Conservation (phyloP, 2,888 invertebrate genomes). For the Platycheirus rosarum region DNA sequence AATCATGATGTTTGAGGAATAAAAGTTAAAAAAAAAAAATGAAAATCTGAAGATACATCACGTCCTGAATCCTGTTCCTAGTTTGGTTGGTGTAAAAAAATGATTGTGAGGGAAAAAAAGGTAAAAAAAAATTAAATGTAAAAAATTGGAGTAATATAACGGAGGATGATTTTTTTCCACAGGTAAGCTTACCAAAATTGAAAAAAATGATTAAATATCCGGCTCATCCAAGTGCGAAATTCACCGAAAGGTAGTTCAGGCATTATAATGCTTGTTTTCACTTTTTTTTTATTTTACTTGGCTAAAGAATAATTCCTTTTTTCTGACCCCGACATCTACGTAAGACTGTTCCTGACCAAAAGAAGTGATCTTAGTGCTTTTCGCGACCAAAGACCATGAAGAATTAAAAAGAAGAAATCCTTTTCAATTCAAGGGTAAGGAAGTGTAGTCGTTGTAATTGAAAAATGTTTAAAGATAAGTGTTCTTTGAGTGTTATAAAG, state of each 20-base stretch:
- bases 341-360: too few species aligned
- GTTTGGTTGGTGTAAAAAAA: constrained; percentile 1
- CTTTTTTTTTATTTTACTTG: too few species aligned
- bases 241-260: constrained; percentile 47
- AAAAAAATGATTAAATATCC: constrained; percentile 71
- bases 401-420: too few species aligned
- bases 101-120: neutral
- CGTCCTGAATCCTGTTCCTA: constrained; percentile 28
- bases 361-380: too few species aligned
- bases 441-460: too few species aligned
- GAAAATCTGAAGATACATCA: constrained; percentile 27
- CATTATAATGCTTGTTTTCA: too few species aligned
- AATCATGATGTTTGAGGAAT: constrained; percentile 23
- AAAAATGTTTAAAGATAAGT: too few species aligned
- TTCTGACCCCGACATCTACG: too few species aligned
- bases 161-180: constrained; percentile 51
- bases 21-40: constrained; percentile 18
- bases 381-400: too few species aligned
- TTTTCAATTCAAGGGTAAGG: too few species aligned
- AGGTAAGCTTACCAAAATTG: constrained; percentile 57
- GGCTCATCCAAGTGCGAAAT: constrained; percentile 66
- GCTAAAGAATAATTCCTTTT: too few species aligned
- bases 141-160: constrained; percentile 41
- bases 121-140: constrained; percentile 21
- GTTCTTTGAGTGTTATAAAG: too few species aligned